Base-by-base conservation (phyloP, 1,140 invertebrate genomes). In the Drosophila navojoa region DNA sequence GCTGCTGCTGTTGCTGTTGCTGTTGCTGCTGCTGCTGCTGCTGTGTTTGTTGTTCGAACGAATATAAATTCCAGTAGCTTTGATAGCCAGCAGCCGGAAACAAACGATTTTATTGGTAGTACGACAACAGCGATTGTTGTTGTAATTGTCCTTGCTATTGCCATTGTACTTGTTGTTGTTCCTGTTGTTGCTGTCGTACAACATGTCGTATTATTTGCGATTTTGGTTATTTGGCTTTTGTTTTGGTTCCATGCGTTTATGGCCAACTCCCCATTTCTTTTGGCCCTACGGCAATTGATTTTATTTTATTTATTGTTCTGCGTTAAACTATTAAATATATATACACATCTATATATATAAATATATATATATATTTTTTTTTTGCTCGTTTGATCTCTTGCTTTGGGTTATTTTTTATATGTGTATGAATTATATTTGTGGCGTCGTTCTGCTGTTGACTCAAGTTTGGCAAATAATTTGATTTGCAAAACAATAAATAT, bases 401-500 rank as follows among this genome's bases (percentile, higher is more conserved):
- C 22, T 59, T 29, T 19, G 19, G 1, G 40, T n/a, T 58, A 53
- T 38, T 72, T 60, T 72, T 44, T 50, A 32, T 32, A 32, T 32
- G 7, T 42, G 60, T 72, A 77, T 77, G 67, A 79, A 82, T 77
- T 74, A 71, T 79, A 89, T 73, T 79, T 90, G 87, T 90, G 87
- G 87, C 79, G 76, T 81, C 79, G 81, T 82, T 90, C 74, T 84
- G 76, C 77, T 90, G 80, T 90, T 90, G 87, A 90, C 87, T 90
- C 69, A 87, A 87, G 81, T 90, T 84, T 80, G 79, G 81, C 87
- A 90, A 90, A 90, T 87, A 84, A 90, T 90, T 82, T 90, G 85
- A 86, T 87, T 87, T 82, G 44, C 76, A 89, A 89, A 79, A 69
- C 73, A 67, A 87, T 87, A 87, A 87, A 87, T 89, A 72, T 58